Conservation (phyloP, 2,113 vertebrate genomes). For the Mirounga angustirostris region DNA sequence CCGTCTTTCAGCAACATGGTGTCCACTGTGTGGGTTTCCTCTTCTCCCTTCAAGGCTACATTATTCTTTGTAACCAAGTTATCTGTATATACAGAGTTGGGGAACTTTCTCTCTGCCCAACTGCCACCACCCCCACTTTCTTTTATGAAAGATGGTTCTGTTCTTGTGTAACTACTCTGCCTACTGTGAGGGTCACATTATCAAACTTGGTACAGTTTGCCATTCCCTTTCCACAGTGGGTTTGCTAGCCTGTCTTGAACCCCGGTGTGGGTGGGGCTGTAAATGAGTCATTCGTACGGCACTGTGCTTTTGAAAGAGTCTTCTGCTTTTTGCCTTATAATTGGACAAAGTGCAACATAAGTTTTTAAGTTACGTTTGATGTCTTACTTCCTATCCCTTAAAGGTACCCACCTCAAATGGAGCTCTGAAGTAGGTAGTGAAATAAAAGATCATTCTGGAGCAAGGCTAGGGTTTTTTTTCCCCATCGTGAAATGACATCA, state of each 20-base stretch:
- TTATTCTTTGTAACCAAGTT: neutral
- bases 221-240: neutral
- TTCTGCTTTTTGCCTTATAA: conserved; percentile 11
- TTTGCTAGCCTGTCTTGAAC: neutral
- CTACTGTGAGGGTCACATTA: neutral
- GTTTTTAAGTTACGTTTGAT: neutral
- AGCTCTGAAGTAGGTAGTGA: neutral
- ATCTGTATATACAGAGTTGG: neutral
- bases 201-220: neutral
- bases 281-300: neutral
- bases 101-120: neutral
- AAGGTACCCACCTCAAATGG: neutral
- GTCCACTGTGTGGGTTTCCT: neutral
- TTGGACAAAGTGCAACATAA: neutral
- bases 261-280: neutral
- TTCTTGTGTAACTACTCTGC: neutral
- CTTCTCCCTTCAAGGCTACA: neutral
- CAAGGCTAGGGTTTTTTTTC: too few species aligned
- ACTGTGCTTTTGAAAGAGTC: neutral
- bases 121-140: neutral
- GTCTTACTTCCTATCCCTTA: neutral
- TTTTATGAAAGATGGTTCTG: neutral
- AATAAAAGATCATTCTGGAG: neutral
- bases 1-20: neutral
- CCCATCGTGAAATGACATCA: neutral